Evolutionary conservation across 2,113 vertebrate genomes (phyloP).

Genomic region (Odontesthes bonariensis): DNA sequence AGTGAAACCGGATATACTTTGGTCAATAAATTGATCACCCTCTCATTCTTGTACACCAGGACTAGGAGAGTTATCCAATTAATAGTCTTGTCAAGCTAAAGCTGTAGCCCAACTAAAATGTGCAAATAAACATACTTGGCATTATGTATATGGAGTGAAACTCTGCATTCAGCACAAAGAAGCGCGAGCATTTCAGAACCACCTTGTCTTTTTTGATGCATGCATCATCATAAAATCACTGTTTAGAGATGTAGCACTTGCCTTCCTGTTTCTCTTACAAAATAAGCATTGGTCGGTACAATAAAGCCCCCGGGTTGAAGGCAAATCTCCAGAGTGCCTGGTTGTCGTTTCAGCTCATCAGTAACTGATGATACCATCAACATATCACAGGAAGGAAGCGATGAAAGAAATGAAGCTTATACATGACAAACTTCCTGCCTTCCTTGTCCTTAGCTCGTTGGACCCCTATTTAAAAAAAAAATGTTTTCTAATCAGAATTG

Average conservation of each 20-base stretch:
- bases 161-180: background rate
- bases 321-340: constrained; percentile 29
- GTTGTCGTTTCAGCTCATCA: constrained; percentile 53
- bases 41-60: no score
- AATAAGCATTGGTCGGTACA: constrained; percentile 46
- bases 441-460: background rate
- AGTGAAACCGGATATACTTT: no score
- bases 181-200: background rate
- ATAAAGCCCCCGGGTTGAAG: constrained; percentile 43
- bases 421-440: constrained; percentile 34
- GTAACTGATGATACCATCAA: constrained; percentile 51
- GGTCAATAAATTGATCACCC: no score
- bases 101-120: no score
- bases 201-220: constrained; percentile 18
- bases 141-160: background rate
- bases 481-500: no score
- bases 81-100: no score
- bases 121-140: no score
- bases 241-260: constrained; percentile 45
- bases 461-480: no score
- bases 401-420: constrained; percentile 35
- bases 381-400: constrained; percentile 70
- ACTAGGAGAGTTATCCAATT: no score
- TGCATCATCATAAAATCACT: constrained; percentile 47
- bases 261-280: constrained; percentile 54